These are phyloP conservation scores for Amphipoea lucens DNA, from an alignment of 2,888 invertebrate species.

Conservation along the genomic window DNA sequence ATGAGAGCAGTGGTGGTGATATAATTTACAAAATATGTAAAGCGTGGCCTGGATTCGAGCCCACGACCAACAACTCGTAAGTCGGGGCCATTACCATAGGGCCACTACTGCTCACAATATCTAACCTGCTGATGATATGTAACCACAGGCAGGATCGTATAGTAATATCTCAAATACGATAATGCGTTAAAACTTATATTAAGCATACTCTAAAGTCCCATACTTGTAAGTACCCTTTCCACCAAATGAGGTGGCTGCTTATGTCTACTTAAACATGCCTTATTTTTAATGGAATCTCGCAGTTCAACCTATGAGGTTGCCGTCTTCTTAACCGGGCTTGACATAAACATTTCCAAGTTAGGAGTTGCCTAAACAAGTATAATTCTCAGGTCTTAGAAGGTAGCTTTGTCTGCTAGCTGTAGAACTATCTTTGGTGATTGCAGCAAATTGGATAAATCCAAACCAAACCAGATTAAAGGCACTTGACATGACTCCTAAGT, in stretches of 20 bases:
- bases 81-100: too few species aligned
- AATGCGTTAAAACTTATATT: neutral
- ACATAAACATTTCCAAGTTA: neutral
- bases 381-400: neutral
- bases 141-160: too few species aligned
- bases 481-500: neutral
- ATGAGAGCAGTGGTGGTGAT: too few species aligned
- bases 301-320: too few species aligned
- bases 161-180: neutral
- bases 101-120: too few species aligned
- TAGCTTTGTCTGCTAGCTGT: neutral
- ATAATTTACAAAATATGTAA: too few species aligned
- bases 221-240: neutral
- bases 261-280: too few species aligned
- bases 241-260: neutral
- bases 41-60: too few species aligned
- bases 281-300: too few species aligned
- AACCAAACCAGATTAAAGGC: slow-evolving; percentile 2
- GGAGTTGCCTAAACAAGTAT: neutral
- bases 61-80: too few species aligned
- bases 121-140: too few species aligned
- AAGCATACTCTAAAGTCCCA: neutral
- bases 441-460: neutral
- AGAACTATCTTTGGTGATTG: neutral
- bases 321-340: too few species aligned